Conservation (phyloP, 1,140 invertebrate species). For the silkworm (Bombyx mori) region ASM3026992v2 NC_085121.1:5885001-5885500, state of each 20-base stretch:
- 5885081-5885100: background rate
- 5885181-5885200: too few species aligned
- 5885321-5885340: slow-evolving; percentile 38
- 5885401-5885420: too few species aligned
- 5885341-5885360: slow-evolving; percentile 14
- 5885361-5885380: background rate
- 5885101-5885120: background rate
- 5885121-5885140: background rate
- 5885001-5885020: slow-evolving; percentile 57
- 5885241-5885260: slow-evolving; percentile 58
- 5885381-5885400: too few species aligned
- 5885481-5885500: too few species aligned
- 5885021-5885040: slow-evolving; percentile 31
- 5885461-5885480: too few species aligned
- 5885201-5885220: slow-evolving; percentile 11
- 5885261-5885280: slow-evolving; percentile 17
- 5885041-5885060: slow-evolving; percentile 11
- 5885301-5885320: slow-evolving; percentile 50
- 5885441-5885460: too few species aligned
- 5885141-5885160: too few species aligned
- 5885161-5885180: background rate
- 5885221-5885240: slow-evolving; percentile 48
- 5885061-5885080: background rate
- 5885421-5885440: too few species aligned
- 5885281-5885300: slow-evolving; percentile 19